These are phyloP conservation scores for Microtus montanus DNA, from an alignment of 2,113 vertebrate species.

Conservation along the genomic window DNA sequence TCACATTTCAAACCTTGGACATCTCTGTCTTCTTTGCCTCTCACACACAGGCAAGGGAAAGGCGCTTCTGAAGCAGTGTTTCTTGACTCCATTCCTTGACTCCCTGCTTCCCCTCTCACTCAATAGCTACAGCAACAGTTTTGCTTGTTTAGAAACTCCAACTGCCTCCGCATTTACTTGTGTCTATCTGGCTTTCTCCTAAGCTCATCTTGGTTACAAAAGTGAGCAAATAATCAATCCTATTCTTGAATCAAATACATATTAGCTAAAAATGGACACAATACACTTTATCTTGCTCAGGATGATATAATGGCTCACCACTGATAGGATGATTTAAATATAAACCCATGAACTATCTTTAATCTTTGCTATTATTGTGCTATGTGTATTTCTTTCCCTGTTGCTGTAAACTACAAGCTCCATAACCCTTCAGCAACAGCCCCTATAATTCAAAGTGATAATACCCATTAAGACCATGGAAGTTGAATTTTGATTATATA, in stretches of 20 bases:
- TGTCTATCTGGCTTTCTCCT: neutral
- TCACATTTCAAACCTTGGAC: neutral
- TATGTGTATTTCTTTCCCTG: neutral
- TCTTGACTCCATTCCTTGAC: neutral
- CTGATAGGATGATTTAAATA: neutral
- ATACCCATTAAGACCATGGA: neutral
- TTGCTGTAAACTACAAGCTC: neutral
- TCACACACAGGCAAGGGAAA: neutral
- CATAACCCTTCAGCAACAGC: neutral
- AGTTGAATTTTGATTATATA: neutral
- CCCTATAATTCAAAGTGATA: neutral
- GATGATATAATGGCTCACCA: neutral
- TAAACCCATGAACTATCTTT: neutral
- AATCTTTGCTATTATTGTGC: neutral
- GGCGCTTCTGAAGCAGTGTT: neutral
- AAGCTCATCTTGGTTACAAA: neutral
- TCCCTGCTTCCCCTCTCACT: neutral
- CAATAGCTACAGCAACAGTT: neutral
- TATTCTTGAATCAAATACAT: neutral
- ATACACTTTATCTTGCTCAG: fast-evolving
- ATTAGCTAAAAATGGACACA: neutral
- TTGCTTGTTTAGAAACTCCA: neutral
- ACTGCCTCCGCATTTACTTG: neutral
- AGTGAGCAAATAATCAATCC: neutral
- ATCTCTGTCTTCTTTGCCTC: neutral